phyloP scores from a whole-genome alignment of 2,888 invertebrate species.

The Pandemis corylana region DNA sequence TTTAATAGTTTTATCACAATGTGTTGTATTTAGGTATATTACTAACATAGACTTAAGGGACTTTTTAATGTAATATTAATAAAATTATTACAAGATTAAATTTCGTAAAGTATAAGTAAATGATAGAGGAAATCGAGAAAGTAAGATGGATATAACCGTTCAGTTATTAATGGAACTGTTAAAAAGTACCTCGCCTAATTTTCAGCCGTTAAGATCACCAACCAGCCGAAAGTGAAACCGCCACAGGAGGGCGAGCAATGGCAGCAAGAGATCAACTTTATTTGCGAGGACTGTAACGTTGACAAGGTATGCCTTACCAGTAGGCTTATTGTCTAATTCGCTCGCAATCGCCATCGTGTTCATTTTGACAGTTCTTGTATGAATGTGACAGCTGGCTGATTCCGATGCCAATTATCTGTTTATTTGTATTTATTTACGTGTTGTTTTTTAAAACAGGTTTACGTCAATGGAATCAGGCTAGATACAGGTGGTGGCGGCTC shows the following conservation, averaged over 20 bases:
- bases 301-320: slow-evolving; percentile 53
- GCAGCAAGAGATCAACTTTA: slow-evolving; percentile 52
- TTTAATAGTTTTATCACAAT: too few species aligned
- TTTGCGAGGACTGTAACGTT: slow-evolving; percentile 54
- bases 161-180: neutral
- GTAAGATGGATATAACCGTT: too few species aligned
- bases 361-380: too few species aligned
- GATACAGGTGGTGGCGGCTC: slow-evolving; percentile 48
- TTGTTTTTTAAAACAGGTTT: slow-evolving; percentile 49
- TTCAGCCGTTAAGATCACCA: slow-evolving; percentile 50
- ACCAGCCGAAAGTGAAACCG: slow-evolving; percentile 38
- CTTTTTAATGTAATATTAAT: too few species aligned
- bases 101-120: too few species aligned
- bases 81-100: too few species aligned
- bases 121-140: too few species aligned
- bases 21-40: too few species aligned
- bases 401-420: too few species aligned
- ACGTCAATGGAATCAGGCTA: slow-evolving; percentile 58
- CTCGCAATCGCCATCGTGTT: too few species aligned
- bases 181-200: neutral
- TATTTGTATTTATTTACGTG: neutral
- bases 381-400: too few species aligned
- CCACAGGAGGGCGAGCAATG: slow-evolving; percentile 58
- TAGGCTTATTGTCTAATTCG: neutral
- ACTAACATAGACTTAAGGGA: too few species aligned